Evolutionary conservation across 2,797 vertebrate species (phyloP), one percentile per base, ranked within the genome.

Genomic region (Enteromius anoplus): DNA sequence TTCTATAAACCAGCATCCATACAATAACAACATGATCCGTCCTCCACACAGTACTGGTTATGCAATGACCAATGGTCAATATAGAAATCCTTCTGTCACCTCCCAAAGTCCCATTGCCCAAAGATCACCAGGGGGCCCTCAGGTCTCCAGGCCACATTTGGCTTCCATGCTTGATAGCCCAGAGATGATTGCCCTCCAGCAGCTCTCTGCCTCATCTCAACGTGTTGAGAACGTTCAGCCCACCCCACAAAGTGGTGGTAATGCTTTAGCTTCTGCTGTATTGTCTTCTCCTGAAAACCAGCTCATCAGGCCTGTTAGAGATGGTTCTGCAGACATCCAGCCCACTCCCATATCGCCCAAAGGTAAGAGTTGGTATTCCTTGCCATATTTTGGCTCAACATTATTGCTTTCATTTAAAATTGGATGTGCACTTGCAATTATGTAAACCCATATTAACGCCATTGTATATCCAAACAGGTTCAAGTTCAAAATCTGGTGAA

Each of bases 161-260:
- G 92, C 96, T 84, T 99, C 98, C 81, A 99, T 99, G 98, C 94
- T 99, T 94, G 96, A 99, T 91, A 99, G 98, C 92, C 98, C 98
- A 0, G 98, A 99, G 93, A 99, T 99, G 98, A 95, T 98, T 5
- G 98, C 97, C 89, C 96, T 99, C 93, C 98, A 99, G 94, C 97
- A 98, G 93, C 95, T 99, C 81, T 98, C 97, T 0, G 97, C 98
- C 75, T 89, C 95, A 84, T 93, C 91, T 81, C 94, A 94, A 89
- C 94, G 93, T 87, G 90, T 89, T 66, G 88, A 88, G 72, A 91
- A 88, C 89, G 93, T 92, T 88, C 92, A 91, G 86, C 91, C 91
- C 66, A 89, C 91, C 87, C 91, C 88, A 75, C 90, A 88, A 88
- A 91, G 88, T 89, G 80, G 89, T 93, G 92, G 92, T 92, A 93